phyloP scores from a whole-genome alignment of 2,888 invertebrate genomes.

The Chrysina gloriosa region DNA sequence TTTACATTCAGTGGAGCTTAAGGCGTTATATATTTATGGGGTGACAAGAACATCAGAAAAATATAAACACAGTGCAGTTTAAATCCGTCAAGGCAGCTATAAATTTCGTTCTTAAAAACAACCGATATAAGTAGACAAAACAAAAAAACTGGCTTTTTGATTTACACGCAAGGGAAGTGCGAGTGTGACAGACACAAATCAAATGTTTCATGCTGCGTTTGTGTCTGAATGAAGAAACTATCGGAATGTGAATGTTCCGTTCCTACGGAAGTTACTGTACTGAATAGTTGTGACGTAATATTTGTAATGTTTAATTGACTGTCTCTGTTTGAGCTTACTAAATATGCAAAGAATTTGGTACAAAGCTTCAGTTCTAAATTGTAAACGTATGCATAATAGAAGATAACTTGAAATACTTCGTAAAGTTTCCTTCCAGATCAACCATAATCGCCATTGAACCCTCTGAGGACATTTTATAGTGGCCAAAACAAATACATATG shows the following conservation, averaged over 20 bases:
- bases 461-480: no score
- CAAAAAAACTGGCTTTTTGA: conserved; percentile 32
- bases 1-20: conserved; percentile 33
- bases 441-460: no score
- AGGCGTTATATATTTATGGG: conserved; percentile 39
- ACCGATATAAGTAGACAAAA: conserved; percentile 36
- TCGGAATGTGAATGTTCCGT: background rate
- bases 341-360: no score
- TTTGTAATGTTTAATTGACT: no score
- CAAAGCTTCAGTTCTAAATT: no score
- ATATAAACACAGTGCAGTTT: conserved; percentile 32
- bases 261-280: background rate
- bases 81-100: conserved; percentile 34
- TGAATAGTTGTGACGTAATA: no score
- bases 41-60: conserved; percentile 36
- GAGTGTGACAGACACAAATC: background rate
- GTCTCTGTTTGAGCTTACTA: no score
- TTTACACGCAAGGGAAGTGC: conserved; percentile 3
- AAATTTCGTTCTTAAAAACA: conserved; percentile 38
- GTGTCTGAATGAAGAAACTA: background rate
- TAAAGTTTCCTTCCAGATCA: no score
- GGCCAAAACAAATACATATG: no score
- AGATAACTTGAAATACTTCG: no score
- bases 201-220: background rate
- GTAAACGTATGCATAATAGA: no score